Evolutionary conservation across 2,113 vertebrate genomes (phyloP).

Genomic region (Anhinga rufa): DNA sequence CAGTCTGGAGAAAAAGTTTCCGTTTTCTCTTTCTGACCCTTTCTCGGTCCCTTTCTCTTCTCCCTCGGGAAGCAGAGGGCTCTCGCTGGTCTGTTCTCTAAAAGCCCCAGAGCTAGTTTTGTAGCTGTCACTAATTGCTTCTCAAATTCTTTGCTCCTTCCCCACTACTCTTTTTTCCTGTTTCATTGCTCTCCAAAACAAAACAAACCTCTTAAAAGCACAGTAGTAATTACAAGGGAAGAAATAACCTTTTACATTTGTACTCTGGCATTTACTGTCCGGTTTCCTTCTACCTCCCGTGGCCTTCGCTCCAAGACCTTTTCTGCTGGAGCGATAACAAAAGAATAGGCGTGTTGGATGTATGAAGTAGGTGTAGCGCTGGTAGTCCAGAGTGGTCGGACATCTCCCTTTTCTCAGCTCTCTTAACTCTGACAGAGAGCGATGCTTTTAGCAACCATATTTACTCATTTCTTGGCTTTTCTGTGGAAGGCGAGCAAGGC

Average conservation of each 20-base stretch:
- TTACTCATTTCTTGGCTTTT: not conserved
- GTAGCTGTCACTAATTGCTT: not conserved
- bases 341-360: not conserved
- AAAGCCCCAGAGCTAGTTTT: not conserved
- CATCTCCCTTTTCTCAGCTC: not conserved
- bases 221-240: not conserved
- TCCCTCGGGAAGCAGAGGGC: not conserved
- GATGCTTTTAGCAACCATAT: not conserved
- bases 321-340: not conserved
- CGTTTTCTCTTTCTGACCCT: not conserved
- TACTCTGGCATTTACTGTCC: not conserved
- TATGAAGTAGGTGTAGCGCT: not conserved
- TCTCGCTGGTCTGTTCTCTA: not conserved
- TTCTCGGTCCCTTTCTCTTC: not conserved
- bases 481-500: not conserved
- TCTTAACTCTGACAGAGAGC: not conserved
- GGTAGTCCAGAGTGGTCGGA: not conserved
- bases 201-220: not conserved
- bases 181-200: not conserved
- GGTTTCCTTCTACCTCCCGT: not conserved
- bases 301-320: not conserved
- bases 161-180: not conserved
- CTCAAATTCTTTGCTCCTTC: not conserved
- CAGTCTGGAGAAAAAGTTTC: not conserved
- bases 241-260: not conserved